Base-by-base conservation (phyloP, 2,888 invertebrate genomes). In the Latrodectus hesperus region DNA sequence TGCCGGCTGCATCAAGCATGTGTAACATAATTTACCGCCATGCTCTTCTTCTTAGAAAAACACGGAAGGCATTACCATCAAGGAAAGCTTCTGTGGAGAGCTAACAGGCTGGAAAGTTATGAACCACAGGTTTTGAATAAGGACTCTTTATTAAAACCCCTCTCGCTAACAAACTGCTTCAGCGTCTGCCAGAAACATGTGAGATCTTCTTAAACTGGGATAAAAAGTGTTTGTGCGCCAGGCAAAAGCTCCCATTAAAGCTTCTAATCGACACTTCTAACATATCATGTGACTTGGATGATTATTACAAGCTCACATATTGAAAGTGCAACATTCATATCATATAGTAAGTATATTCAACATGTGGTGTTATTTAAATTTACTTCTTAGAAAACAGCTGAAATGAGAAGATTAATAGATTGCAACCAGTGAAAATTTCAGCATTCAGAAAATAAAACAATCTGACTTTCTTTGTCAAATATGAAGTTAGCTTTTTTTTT, bases 31-130 rank as follows among this genome's bases (percentile, higher is more conserved):
- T 84, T 84, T 84, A 84, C 84, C 84, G 84, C 84, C 84, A 64
- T 76, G 60, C 70, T 12, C 64, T 22, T 53, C 70, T 65, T 77
- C 84, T 84, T 77, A 84, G 84, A 84, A 84, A 84, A 84, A 84
- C 84, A 84, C 53, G 71, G 76, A 49, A 52, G 49, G 49, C 67
- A 26, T 16, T 17, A 22, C 16, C 55, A 65, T 76, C 49, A 76
- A 76, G 76, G 84, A 22, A 3, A 16, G 22, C 17, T 71, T 49
- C 77, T 84, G 84, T 84, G 72, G 51, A 60, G 51, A 64, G 17
- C 71, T 77, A 84, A 84, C 84, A 77, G 84, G 52, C 84, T 84
- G 84, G 70, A 64, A 76, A 84, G 84, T 84, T 77, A 84, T 77
- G 84, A 77, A 52, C 83, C 83, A 68, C 71, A 64, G 76, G 51